Percentiles rank a stretch among this genome's conserved stretches.
These are phyloP conservation scores for Porites australiensis DNA, from an alignment of 64 coral and sea anemone genomes.

Conservation along the genomic window DNA sequence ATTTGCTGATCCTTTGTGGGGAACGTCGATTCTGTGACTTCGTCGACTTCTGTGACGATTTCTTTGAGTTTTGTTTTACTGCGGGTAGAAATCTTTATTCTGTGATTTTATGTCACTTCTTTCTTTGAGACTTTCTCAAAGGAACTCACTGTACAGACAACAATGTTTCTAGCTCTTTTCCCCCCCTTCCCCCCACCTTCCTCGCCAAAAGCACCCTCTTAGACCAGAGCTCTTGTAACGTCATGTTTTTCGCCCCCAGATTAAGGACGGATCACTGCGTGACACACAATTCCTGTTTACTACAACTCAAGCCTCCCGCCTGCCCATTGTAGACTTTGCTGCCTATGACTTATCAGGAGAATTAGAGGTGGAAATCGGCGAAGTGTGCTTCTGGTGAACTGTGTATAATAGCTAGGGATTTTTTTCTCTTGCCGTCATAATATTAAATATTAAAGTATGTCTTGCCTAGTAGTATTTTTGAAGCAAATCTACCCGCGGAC, in stretches of 20 bases:
- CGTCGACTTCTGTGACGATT: too few species aligned
- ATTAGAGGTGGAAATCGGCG: conserved; percentile 67
- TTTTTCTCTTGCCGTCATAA: not conserved
- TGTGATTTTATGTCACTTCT: too few species aligned
- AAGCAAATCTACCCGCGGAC: not conserved
- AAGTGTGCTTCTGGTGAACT: conserved; percentile 77
- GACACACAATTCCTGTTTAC: conserved; percentile 45
- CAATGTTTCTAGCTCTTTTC: not conserved
- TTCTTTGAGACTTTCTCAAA: too few species aligned
- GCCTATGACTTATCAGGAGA: conserved; percentile 59
- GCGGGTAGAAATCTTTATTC: too few species aligned
- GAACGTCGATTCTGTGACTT: too few species aligned
- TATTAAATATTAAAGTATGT: not conserved
- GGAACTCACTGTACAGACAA: not conserved
- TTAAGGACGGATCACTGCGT: conserved; percentile 44
- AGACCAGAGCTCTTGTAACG: not conserved
- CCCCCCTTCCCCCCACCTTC: not conserved
- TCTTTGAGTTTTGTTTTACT: too few species aligned
- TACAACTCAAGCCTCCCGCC: conserved; percentile 47
- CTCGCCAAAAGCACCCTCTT: not conserved
- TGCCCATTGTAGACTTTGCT: conserved; percentile 71
- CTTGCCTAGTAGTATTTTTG: not conserved
- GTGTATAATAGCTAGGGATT: conserved; percentile 47
- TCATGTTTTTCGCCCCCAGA: not conserved
- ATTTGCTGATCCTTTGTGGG: too few species aligned